A percentile compares a stretch with the other conserved stretches of the same genome.
Evolutionary conservation across 2,888 invertebrate species (phyloP).

Genomic region (Acanthosoma haemorrhoidale): DNA sequence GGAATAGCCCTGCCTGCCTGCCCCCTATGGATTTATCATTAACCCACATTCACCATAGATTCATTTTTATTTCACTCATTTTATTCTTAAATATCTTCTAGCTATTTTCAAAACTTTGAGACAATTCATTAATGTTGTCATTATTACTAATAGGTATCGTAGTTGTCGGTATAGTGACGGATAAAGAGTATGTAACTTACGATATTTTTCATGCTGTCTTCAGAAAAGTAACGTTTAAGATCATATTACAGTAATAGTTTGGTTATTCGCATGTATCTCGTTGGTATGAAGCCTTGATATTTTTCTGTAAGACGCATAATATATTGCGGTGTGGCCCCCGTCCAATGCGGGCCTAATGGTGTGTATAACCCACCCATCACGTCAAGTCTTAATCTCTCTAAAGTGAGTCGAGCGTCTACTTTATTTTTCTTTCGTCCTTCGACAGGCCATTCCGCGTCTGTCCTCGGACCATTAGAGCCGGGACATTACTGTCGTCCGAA

Average conservation of each 20-base stretch:
- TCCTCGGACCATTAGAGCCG: neutral
- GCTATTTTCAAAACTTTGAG: too few relatives aligned
- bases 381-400: neutral
- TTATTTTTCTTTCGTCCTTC: neutral
- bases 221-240: too few relatives aligned
- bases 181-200: too few relatives aligned
- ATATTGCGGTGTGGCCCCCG: neutral
- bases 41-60: conserved; percentile 2
- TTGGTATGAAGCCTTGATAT: too few relatives aligned
- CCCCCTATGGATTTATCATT: conserved; percentile 18
- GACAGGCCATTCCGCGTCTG: conserved; percentile 5
- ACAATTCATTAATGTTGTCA: too few relatives aligned
- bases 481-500: neutral
- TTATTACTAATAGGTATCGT: too few relatives aligned
- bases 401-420: neutral
- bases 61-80: neutral
- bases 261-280: too few relatives aligned
- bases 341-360: neutral
- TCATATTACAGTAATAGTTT: too few relatives aligned
- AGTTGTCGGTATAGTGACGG: too few relatives aligned
- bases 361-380: neutral
- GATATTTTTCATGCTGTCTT: too few relatives aligned
- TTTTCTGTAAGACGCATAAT: too few relatives aligned
- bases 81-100: too few relatives aligned
- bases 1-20: neutral